Conservation (phyloP, 2,113 vertebrate species). For the Pontoporia blainvillei region DNA sequence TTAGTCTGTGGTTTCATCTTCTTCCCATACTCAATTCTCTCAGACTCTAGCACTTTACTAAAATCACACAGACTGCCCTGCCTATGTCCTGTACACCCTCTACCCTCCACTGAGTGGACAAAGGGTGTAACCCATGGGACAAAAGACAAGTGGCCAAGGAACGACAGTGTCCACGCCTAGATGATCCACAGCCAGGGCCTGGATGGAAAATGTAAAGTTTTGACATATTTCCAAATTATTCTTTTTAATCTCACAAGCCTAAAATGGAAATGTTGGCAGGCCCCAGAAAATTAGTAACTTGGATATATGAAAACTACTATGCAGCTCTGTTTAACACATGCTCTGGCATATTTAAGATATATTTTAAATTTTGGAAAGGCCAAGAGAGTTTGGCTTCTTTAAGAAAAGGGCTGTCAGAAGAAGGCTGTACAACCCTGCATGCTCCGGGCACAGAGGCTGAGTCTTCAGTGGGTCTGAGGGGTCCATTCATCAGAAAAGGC, state of each 20-base stretch:
- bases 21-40: background rate
- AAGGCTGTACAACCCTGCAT: background rate
- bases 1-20: background rate
- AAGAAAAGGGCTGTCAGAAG: slow-evolving; percentile 56
- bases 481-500: slow-evolving; percentile 21
- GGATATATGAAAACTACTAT: slow-evolving; percentile 57
- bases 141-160: background rate
- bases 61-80: background rate
- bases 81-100: background rate
- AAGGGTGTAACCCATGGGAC: background rate
- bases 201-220: background rate
- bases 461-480: background rate
- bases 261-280: slow-evolving; percentile 70
- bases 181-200: background rate
- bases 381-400: slow-evolving; percentile 63
- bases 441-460: background rate
- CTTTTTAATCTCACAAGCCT: slow-evolving; percentile 60
- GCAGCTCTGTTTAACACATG: slow-evolving; percentile 56
- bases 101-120: background rate
- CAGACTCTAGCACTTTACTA: background rate
- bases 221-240: slow-evolving; percentile 59
- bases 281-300: slow-evolving; percentile 63
- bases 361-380: slow-evolving; percentile 65
- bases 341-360: slow-evolving; percentile 61
- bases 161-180: background rate